Percentiles rank a stretch among this genome's conserved stretches.
Evolutionary conservation across 1,140 invertebrate species (phyloP).

Genomic region (Calliopsis andreniformis): DNA sequence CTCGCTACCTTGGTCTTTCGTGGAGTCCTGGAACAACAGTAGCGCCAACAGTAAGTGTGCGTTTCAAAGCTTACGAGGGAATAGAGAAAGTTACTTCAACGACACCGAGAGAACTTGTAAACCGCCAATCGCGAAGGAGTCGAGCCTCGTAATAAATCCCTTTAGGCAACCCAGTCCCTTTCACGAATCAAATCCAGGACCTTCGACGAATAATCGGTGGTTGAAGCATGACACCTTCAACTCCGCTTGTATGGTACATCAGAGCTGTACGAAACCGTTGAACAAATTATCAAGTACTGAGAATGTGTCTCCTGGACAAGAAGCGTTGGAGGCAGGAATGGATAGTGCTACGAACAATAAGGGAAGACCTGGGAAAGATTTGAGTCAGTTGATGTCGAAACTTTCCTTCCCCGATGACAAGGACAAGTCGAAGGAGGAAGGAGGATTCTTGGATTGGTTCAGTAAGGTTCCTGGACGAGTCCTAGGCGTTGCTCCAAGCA

Average conservation of each 20-base stretch:
- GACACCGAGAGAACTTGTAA: conserved; percentile 51
- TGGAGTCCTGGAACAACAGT: conserved; percentile 63
- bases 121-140: conserved; percentile 9
- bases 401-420: conserved; percentile 72
- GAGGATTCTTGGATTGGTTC: conserved; percentile 76
- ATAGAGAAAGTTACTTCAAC: conserved; percentile 42
- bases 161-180: conserved; percentile 64
- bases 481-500: conserved; percentile 58
- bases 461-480: conserved; percentile 71
- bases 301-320: conserved; percentile 13
- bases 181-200: conserved; percentile 70
- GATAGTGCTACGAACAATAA: conserved; percentile 8
- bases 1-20: conserved; percentile 58
- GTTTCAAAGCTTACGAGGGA: conserved; percentile 50
- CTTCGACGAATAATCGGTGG: conserved; percentile 63
- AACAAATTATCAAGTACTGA: conserved; percentile 21
- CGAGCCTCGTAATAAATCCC: conserved; percentile 52
- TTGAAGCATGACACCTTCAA: conserved; percentile 36
- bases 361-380: conserved; percentile 49
- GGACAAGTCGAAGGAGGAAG: conserved; percentile 67
- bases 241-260: conserved; percentile 67
- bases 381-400: conserved; percentile 74
- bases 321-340: conserved; percentile 12
- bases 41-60: conserved; percentile 48
- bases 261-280: conserved; percentile 54